Evolutionary conservation across 2,888 invertebrate species (phyloP), one percentile per base, ranked within the genome.

Genomic region (Maniola hyperantus): DNA sequence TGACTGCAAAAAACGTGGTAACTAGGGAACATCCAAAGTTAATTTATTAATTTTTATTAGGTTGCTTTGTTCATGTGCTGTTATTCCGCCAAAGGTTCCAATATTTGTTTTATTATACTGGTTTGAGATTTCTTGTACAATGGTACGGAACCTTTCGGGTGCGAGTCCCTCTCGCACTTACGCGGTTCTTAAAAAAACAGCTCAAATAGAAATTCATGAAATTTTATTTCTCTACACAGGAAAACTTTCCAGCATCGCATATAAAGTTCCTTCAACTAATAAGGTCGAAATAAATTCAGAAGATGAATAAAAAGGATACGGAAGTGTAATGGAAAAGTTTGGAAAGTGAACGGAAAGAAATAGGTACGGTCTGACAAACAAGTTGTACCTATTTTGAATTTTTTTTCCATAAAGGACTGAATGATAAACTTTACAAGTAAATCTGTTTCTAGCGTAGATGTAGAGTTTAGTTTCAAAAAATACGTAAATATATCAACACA

Each of bases 251-350:
- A 8, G 36, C 36, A 36, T 55, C n/a, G 10, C 55, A 36, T 53
- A 53, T n/a, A 55, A 26, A 55, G 36, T 55, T 55, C 36, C 18
- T 36, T n/a, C 11, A 55, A 55, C 55, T 55, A 55, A 36, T 55
- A 55, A 15, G 15, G 18, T 15, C 5, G 36, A 36, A 18, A 18
- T 53, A 55, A 8, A 55, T 55, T 18, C 55, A 15, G 15, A 55
- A 55, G 18, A 55, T 18, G 55, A 55, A 55, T 55, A 55, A 39
- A 55, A 34, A 36, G 54, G 54, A 8, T 54, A 36, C 36, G 18
- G 10, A 55, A 39, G 55, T 36, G 36, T 55, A 36, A 55, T 15
- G 15, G 18, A 55, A 55, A 55, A 55, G 36, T 36, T 55, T 18
- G 36, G 33, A 55, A 54, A 34, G 36, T 15, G 15, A 15, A 39